Evolutionary conservation across 2,888 invertebrate species (phyloP), one percentile per base, ranked within the genome.

Genomic region (Ctena decussata): DNA sequence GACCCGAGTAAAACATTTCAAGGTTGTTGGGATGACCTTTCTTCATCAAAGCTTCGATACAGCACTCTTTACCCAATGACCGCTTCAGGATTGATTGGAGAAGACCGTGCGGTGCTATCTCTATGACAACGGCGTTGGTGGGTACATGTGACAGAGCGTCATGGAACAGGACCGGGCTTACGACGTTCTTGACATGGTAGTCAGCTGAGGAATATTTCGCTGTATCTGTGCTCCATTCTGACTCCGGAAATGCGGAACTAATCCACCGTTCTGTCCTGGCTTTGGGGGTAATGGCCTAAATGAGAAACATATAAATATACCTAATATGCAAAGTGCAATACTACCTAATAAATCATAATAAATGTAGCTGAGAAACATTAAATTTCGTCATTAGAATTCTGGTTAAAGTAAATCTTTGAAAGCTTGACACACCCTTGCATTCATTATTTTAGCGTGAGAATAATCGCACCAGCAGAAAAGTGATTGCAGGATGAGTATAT

Each of bases 111-210:
- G 99, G 99, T 18, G 99, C 99, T 93, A 99, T 95, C 93, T 99
- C 99, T 94, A 99, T 97, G 88, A 98, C 97, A 90, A 99, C 96
- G 11, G 99, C 98, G 94, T 98, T 97, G 91, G 97, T 97, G 30
- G 99, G 99, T 72, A 99, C 97, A 94, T 97, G 97, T 91, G 97
- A 96, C 88, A 99, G 95, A 18, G 98, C 99, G 95, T 98, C 98
- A 94, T 98, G 97, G 97, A 98, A 99, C 73, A 98, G 97, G 77
- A 99, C 99, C 18, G 99, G 98, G 77, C 98, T 98, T 81, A 98
- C 96, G 91, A 99, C 96, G 96, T 99, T 99, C 96, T 99, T 99
- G 41, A 98, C 98, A 96, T 99, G 99, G 96, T 99, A 99, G 44
- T 97, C 98, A 0, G 98, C 98, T 72, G 98, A 98, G 87, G 98